Evolutionary conservation across 2,888 invertebrate genomes (phyloP), one percentile per base, ranked within the genome.

Genomic region (Drosophila glabriapex): DNA sequence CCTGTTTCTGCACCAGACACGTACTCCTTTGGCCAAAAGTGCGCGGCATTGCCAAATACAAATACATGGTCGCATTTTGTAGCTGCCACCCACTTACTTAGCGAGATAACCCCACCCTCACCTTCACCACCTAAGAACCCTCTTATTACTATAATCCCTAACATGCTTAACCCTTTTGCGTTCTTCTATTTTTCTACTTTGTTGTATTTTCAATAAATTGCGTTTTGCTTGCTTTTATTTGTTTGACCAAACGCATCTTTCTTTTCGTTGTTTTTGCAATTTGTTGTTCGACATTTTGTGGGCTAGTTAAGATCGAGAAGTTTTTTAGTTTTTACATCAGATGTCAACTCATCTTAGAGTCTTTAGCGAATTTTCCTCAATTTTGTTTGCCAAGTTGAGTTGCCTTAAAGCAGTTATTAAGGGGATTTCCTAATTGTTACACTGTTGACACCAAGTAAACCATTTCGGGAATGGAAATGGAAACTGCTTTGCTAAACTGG

Each of bases 1-100:
- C 67, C 72, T 76, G 77, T 50, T 71, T 69, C 83, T 73, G 85
- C 59, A 69, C 58, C 88, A 76, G 85, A 82, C 85, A 85, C 85
- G 85, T 85, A 80, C 70, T 75, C 67, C 25, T 63, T 72, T 81
- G 89, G 89, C 54, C 73, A 80, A 73, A 85, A 89, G 85, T 85
- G 85, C 77, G 74, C 76, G 72, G 85, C 85, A 85, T 85, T 80
- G 62, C n/a, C 74, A 85, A 85, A 85, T 80, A 83, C 83, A 80
- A 80, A 80, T 73, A 83, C 80, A 81, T 78, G 72, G 53, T 58
- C 82, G 74, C 77, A 83, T 85, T 88, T 85, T 88, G 82, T 82
- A 85, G 71, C 70, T 76, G 68, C 71, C 68, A 68, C 73, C 69
- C 82, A 67, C 78, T 78, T 71, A 71, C 78, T 78, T 78, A 78